A percentile compares a stretch with the other conserved stretches of the same genome.
Evolutionary conservation across 2,797 vertebrate species (phyloP).

Genomic region (Atherinosoma microstoma): DNA sequence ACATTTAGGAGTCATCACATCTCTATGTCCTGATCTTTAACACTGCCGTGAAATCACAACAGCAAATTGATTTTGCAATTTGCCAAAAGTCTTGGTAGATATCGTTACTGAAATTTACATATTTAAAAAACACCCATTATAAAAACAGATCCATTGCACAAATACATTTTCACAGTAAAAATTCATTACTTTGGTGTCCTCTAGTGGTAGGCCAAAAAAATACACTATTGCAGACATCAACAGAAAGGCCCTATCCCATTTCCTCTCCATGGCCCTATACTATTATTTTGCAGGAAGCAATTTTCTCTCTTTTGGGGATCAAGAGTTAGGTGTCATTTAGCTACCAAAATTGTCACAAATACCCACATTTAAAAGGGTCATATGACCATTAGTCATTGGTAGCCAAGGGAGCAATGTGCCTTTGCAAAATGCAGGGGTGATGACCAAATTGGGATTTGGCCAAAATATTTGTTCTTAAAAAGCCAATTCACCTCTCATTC

Average conservation of each 20-base stretch:
- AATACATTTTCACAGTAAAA: not conserved
- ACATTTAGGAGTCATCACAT: not conserved
- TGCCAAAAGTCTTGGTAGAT: not conserved
- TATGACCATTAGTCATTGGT: not conserved
- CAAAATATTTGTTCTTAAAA: not conserved
- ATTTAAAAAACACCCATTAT: not conserved
- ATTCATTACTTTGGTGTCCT: not conserved
- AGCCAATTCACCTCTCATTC: conserved; percentile 64
- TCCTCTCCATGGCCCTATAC: not conserved
- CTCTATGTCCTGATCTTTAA: not conserved
- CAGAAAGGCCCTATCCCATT: not conserved
- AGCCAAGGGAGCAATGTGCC: not conserved
- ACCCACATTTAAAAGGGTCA: not conserved
- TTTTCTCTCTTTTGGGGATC: too few species aligned
- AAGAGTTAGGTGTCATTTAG: not conserved
- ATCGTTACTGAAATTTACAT: not conserved
- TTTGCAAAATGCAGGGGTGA: not conserved
- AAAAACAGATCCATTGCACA: not conserved
- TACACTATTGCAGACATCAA: not conserved
- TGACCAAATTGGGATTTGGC: not conserved
- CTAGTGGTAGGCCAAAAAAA: not conserved
- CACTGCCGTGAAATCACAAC: not conserved
- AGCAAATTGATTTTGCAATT: not conserved
- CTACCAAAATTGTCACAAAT: not conserved
- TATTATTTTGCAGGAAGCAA: not conserved